Evolutionary conservation across 2,113 vertebrate genomes (phyloP).

Genomic region (Grammomys dolichurus): DNA sequence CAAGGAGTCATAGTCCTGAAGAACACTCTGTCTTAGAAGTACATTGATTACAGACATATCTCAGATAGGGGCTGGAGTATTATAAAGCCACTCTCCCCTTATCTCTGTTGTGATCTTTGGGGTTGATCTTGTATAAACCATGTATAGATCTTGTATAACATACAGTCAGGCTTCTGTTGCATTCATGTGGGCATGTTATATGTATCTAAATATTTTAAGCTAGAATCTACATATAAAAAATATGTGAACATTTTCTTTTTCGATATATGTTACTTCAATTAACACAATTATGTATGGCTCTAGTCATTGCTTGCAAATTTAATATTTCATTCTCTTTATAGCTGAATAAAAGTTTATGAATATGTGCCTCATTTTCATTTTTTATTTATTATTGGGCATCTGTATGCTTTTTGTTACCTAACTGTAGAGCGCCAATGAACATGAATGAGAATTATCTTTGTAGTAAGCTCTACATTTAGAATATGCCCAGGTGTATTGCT

Average conservation of each 20-base stretch:
- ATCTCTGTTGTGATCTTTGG: background rate
- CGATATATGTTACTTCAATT: background rate
- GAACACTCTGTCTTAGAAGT: background rate
- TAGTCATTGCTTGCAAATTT: background rate
- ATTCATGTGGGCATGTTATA: background rate
- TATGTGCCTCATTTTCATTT: background rate
- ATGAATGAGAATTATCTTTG: background rate
- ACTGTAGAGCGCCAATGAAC: background rate
- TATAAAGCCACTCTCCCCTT: background rate
- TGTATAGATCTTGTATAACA: background rate
- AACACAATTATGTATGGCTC: background rate
- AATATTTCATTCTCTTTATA: background rate
- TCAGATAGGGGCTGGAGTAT: background rate
- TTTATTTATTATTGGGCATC: background rate
- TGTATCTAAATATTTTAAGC: background rate
- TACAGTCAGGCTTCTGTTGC: background rate
- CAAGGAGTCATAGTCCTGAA: no score
- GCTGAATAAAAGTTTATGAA: background rate
- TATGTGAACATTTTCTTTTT: background rate
- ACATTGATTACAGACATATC: background rate
- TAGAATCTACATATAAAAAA: background rate
- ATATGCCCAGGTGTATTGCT: background rate
- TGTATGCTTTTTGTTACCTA: background rate
- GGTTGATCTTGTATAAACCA: background rate
- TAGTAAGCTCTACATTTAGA: background rate